Evolutionary conservation across 2,113 vertebrate species (phyloP), one percentile per base, ranked within the genome.

Genomic region (Otis tarda): DNA sequence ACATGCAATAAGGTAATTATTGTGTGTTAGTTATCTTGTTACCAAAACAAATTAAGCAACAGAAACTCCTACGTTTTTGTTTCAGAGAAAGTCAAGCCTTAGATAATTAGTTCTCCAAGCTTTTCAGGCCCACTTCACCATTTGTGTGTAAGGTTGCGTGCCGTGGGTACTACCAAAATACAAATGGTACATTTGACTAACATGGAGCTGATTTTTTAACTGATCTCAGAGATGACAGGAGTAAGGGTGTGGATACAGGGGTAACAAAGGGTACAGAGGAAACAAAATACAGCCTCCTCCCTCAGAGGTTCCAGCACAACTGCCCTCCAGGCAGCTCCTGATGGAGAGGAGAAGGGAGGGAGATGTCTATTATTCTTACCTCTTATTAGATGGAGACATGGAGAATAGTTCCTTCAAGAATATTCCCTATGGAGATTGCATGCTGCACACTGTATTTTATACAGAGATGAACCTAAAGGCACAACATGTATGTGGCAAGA

Each of bases 161-260:
- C 17, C 45, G 22, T 7, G 1, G 12, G 21, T 71, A 19, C 19
- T 70, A 15, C 28, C 7, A 49, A 82, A 85, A 55, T 60, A 45
- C 6, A 76, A 60, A 28, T 19, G 12, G 33, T 31, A 35, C 45
- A 10, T 78, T 79, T n/a, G 11, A 59, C 14, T 75, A 10, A 27
- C 1, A 16, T 20, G 19, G 25, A 89, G 28, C 4, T 63, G 37
- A 59, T 19, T 45, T 80, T 57, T 87, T 86, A 49, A 31, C 33
- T 77, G 53, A 55, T 15, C 53, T 83, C 24, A 60, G 30, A 57
- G 35, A 43, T 37, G 39, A 64, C 33, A 41, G 21, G 37, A 83
- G 5, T 11, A 61, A 80, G 12, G 5, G 3, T 52, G 14, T 0
- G 0, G 31, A 31, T 28, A 61, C 14, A 45, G 15, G 37, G n/a